Evolutionary conservation across 2,888 invertebrate genomes (phyloP).

Genomic region (Drosophila eohydei): DNA sequence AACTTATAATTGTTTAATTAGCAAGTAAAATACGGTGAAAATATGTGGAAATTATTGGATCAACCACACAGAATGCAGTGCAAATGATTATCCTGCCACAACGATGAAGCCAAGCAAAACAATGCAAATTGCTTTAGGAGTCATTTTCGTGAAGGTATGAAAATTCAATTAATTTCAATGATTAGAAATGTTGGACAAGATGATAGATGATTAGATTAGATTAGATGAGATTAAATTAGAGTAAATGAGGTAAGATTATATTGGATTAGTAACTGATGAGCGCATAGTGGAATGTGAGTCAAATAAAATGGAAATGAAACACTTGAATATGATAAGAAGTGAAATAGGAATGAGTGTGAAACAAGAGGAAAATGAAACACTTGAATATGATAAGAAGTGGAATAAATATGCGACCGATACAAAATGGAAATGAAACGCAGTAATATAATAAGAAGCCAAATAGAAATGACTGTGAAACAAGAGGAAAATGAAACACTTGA

Average conservation of each 20-base stretch:
- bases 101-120: neutral
- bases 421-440: too few relatives aligned
- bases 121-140: conserved; percentile 12
- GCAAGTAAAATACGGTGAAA: conserved; percentile 71
- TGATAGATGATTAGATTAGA: too few relatives aligned
- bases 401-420: too few relatives aligned
- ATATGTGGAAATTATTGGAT: conserved; percentile 71
- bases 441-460: too few relatives aligned
- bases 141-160: neutral
- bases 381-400: neutral
- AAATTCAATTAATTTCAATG: neutral
- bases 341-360: neutral
- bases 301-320: neutral
- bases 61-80: conserved; percentile 6
- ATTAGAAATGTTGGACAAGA: neutral
- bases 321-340: neutral
- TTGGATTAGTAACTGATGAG: neutral
- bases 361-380: neutral
- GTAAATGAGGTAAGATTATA: neutral
- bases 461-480: too few relatives aligned
- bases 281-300: neutral
- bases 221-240: neutral
- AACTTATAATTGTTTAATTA: conserved; percentile 78
- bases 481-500: too few relatives aligned
- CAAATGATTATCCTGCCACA: conserved; percentile 14